A percentile compares a stretch with the other conserved stretches of the same genome.
Evolutionary conservation across 2,113 vertebrate species (phyloP).

Genomic region (Halcyon senegalensis): DNA sequence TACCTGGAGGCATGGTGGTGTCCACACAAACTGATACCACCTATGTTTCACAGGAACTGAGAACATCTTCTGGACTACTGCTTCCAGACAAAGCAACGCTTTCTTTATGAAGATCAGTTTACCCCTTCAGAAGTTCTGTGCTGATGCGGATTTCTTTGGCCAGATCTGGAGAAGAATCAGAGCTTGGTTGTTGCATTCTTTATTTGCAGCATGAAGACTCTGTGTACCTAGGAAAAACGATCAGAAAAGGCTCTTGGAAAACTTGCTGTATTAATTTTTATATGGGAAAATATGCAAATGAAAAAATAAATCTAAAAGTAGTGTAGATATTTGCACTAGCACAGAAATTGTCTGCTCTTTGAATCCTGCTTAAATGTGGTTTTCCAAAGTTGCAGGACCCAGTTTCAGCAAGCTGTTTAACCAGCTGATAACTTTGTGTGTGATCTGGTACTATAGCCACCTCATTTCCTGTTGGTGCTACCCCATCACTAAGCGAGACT

Average conservation of each 20-base stretch:
- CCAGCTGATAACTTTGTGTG: not conserved
- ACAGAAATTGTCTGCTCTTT: not conserved
- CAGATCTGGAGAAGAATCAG: not conserved
- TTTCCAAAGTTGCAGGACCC: not conserved
- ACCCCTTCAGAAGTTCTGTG: not conserved
- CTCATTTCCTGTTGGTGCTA: not conserved
- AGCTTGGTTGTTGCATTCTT: conserved; percentile 38
- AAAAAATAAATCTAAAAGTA: not conserved
- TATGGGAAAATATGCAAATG: not conserved
- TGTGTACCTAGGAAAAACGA: not conserved
- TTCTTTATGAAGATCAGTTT: not conserved
- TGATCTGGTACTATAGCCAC: not conserved
- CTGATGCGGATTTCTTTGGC: not conserved
- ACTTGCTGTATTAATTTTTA: not conserved
- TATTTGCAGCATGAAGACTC: not conserved
- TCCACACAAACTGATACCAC: not conserved
- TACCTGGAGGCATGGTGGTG: not conserved
- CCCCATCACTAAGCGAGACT: not conserved
- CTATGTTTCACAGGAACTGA: not conserved
- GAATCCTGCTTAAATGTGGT: not conserved
- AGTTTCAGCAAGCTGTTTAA: not conserved
- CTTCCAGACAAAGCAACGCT: not conserved
- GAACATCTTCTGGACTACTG: not conserved
- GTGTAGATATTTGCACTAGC: not conserved
- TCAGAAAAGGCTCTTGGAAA: not conserved